Base-by-base conservation (phyloP, 2,888 invertebrate species). In the Argynnis bischoffii region DNA sequence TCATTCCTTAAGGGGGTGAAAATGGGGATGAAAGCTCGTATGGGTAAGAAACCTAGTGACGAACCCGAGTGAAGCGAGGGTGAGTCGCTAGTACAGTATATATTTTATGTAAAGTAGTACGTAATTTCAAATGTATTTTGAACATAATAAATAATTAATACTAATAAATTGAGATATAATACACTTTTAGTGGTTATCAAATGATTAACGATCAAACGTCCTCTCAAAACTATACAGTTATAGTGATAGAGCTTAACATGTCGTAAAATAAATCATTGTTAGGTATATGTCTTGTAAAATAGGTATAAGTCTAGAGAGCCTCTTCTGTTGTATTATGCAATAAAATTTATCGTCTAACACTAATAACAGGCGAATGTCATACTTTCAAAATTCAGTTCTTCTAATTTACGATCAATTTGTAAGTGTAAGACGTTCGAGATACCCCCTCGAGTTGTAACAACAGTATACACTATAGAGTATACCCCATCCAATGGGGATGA, bases 371-470 rank as follows among this genome's bases (percentile, higher is more conserved):
- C 81, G 69, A 78, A 41, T 57, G 59, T 61, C 26, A 0, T 26
- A 26, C 4, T 3, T 79, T 78, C 67, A 73, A 76, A 81, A 80
- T 83, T 80, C 80, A 78, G 77, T 83, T 79, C 75, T 59, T 71
- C 78, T 82, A 83, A 88, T 88, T 89, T 89, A 90, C 85, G 87
- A 86, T 76, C 89, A 89, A 89, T 89, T 89, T 86, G 85, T 87
- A 87, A n/a, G 31, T 86, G 85, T 87, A 87, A 59, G 31, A 48
- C 79, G 81, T 78, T 80, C 48, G 48, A 16, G 26, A 26, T 26
- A 57, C 48, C 53, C 53, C 48, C n/a, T 59, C 59, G 26, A 46
- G 16, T 11, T 82, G 76, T 79, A 73, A 82, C 83, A 85, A 87
- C 85, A 73, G 81, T 81, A 83, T 41, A 1, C 11, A 41, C 35